These are phyloP conservation scores for Echeneis naucrates DNA, from an alignment of 2,797 vertebrate genomes.

Conservation along the genomic window DNA sequence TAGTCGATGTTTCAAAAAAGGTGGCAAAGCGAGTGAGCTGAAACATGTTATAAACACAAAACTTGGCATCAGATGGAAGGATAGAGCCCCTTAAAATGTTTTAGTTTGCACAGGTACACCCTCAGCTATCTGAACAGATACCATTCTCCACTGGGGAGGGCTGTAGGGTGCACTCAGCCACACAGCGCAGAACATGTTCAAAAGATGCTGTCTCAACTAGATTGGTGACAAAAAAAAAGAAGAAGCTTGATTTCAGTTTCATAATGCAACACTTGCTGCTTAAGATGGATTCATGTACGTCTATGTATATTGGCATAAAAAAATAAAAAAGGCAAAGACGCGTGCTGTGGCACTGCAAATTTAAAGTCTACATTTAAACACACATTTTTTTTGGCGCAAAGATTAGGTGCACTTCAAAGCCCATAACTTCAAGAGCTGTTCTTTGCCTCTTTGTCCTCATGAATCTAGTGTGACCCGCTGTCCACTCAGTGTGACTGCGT, in stretches of 20 bases:
- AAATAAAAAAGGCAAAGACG: neutral
- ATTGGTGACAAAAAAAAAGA: too few relatives aligned
- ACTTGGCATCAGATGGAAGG: slow-evolving; percentile 16
- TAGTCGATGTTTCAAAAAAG: neutral
- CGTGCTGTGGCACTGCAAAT: neutral
- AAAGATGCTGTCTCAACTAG: too few relatives aligned
- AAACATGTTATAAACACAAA: slow-evolving; percentile 20
- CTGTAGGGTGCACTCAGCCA: too few relatives aligned
- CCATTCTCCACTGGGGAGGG: too few relatives aligned
- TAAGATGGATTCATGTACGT: too few relatives aligned
- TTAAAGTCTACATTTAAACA: neutral
- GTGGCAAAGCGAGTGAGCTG: neutral
- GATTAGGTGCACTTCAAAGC: slow-evolving; percentile 26
- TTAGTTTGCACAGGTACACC: too few relatives aligned
- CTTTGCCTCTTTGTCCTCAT: slow-evolving; percentile 22
- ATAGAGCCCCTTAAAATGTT: slow-evolving; percentile 34
- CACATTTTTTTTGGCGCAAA: neutral
- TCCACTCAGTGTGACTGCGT: slow-evolving; percentile 1
- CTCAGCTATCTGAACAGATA: too few relatives aligned
- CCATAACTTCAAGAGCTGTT: slow-evolving; percentile 31
- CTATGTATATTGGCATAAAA: too few relatives aligned
- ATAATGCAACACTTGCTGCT: too few relatives aligned
- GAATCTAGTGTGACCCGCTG: slow-evolving; percentile 31
- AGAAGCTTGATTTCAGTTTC: too few relatives aligned
- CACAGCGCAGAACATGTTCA: too few relatives aligned